Base-by-base conservation (phyloP, 2,797 vertebrate species). In the Lagodon rhomboides region DNA sequence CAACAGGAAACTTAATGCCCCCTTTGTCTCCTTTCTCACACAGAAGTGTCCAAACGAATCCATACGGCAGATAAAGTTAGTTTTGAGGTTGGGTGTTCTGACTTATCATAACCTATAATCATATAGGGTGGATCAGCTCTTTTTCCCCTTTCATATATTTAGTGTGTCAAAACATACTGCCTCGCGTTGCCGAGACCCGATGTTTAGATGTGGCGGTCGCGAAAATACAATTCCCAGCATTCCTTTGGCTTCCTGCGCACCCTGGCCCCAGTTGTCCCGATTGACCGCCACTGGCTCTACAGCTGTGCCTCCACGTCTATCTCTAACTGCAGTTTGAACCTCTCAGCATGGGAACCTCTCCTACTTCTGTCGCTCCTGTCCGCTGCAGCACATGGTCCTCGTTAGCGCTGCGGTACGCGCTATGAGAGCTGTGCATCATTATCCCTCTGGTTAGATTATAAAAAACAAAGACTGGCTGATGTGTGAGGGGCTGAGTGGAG, bases 91-190 rank as follows among this genome's bases (percentile, higher is more conserved):
- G 17, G 51, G 76, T 50, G 74, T 83, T 86, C 79, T 56, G 50
- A 85, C 75, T 73, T 77, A 72, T 86, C 75, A 79, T 71, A 94
- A 85, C 92, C 84, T 92, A 80, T 92, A 93, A 95, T 95, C 93
- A 93, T 91, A 85, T 84, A 88, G 94, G 94, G 94, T 89, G 93
- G 91, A 87, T 92, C 85, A 74, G 82, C 87, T 82, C 74, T 79
- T 79, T 84, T 84, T 73, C 51, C 75, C 89, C 82, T 68, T 75
- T 82, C 93, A 92, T 93, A 91, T 94, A 93, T 94, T 93, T 95
- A 94, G 93, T 87, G 82, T 89, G 83, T 83, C 56, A 91, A 94
- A 94, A 93, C 89, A 90, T 87, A 82, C 82, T 73, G 77, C 75
- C 69, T 79, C 51, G 62, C 77, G 75, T 73, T 84, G 91, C 82